Evolutionary conservation across 2,888 invertebrate genomes (phyloP).

Genomic region (Synergus gifuensis): DNA sequence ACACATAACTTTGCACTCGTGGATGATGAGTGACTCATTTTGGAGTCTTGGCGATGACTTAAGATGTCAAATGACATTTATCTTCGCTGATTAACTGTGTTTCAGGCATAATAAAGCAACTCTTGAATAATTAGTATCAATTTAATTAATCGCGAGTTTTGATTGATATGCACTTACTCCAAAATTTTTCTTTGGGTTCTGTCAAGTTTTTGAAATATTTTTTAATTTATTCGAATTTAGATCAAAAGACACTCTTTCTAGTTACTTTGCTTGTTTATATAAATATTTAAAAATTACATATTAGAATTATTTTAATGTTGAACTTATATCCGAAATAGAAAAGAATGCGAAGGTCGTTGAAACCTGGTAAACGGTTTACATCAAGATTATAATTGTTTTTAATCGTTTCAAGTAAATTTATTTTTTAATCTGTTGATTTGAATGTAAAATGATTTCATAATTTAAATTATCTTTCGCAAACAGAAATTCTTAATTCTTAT

Average conservation of each 20-base stretch:
- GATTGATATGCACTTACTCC: not conserved
- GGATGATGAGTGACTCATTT: slow-evolving; percentile 40
- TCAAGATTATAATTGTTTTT: not conserved
- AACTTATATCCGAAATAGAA: slow-evolving; percentile 7
- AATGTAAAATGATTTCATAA: not conserved
- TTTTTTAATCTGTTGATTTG: not conserved
- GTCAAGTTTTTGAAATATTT: not conserved
- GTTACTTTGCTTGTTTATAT: not conserved
- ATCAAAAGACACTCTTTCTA: too few relatives aligned
- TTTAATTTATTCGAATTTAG: too few relatives aligned
- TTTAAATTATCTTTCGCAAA: not conserved
- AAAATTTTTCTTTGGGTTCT: not conserved
- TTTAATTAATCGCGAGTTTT: not conserved
- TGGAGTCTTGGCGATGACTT: slow-evolving; percentile 35
- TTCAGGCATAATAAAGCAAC: slow-evolving; percentile 2
- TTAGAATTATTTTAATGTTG: not conserved
- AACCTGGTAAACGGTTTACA: not conserved
- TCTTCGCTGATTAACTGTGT: slow-evolving; percentile 24
- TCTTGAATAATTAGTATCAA: slow-evolving; percentile 6
- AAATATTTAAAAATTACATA: not conserved
- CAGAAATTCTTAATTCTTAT: not conserved
- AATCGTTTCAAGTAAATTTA: not conserved
- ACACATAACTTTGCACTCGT: slow-evolving; percentile 26
- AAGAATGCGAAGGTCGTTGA: not conserved
- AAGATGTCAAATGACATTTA: slow-evolving; percentile 39